Conservation (phyloP, 1,140 invertebrate genomes). For the Leptestheria dahalacensis region DNA sequence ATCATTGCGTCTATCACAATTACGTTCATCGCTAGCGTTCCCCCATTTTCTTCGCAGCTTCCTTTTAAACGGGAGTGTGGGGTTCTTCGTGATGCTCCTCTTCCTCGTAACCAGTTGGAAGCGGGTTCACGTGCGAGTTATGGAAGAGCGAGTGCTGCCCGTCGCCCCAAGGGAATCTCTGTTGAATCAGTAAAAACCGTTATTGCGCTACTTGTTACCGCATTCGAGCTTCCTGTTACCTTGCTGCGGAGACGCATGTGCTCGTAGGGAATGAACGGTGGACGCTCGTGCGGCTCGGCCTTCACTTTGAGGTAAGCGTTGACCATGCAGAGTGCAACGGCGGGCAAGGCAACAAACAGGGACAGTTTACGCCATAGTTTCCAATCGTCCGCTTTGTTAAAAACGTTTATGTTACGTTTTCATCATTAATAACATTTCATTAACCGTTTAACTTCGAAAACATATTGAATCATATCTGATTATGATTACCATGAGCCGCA, state of each 20-base stretch:
- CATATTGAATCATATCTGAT: neutral
- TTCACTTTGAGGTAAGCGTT: slow-evolving; percentile 43
- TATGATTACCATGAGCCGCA: neutral
- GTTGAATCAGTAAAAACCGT: slow-evolving; percentile 23
- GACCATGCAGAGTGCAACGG: slow-evolving; percentile 45
- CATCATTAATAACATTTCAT: neutral
- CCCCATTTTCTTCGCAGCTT: too few relatives aligned
- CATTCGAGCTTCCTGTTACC: slow-evolving; percentile 23
- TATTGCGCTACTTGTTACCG: neutral
- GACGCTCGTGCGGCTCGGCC: slow-evolving; percentile 27
- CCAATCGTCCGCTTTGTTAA: slow-evolving; percentile 36
- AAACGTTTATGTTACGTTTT: neutral
- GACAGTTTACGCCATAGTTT: slow-evolving; percentile 55
- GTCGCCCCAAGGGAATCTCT: slow-evolving; percentile 78
- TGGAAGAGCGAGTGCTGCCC: slow-evolving; percentile 68
- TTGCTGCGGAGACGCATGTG: slow-evolving; percentile 49
- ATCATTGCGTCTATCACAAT: too few relatives aligned
- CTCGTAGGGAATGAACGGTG: slow-evolving; percentile 51
- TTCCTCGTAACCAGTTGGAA: slow-evolving; percentile 66
- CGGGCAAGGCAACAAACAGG: slow-evolving; percentile 53
- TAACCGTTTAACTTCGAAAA: neutral
- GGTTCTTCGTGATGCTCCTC: too few relatives aligned
- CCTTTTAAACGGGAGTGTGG: too few relatives aligned
- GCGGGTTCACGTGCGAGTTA: slow-evolving; percentile 59
- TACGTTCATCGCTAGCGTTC: too few relatives aligned